phyloP scores from a whole-genome alignment of 2,113 vertebrate species.

The Todiramphus chloris region DNA sequence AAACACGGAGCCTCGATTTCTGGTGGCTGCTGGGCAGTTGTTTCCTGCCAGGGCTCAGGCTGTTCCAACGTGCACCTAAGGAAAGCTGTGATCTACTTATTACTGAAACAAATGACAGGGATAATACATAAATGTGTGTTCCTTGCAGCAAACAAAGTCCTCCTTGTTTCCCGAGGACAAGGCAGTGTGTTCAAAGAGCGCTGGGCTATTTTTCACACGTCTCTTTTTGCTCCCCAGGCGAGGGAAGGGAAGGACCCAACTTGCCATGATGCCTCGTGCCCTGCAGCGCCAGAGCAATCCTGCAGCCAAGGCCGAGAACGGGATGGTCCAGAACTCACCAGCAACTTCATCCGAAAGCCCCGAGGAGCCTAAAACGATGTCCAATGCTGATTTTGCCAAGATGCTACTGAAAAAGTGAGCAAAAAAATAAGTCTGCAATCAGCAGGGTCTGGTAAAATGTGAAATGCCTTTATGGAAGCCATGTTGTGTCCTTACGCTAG shows the following conservation, averaged over 20 bases:
- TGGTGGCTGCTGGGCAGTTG: background rate
- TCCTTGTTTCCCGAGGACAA: background rate
- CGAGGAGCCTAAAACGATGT: slow-evolving; percentile 82
- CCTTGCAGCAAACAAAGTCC: background rate
- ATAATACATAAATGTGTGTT: background rate
- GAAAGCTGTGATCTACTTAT: background rate
- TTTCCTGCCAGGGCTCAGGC: background rate
- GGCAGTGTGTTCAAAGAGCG: too few species aligned
- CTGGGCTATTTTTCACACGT: background rate
- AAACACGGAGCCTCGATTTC: rapidly evolving
- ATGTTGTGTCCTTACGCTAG: slow-evolving; percentile 81
- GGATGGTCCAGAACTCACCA: slow-evolving; percentile 69
- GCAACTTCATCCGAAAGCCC: background rate
- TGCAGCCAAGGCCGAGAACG: slow-evolving; percentile 82
- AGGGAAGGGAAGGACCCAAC: slow-evolving; percentile 92
- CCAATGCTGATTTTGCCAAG: slow-evolving; percentile 95
- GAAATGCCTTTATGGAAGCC: slow-evolving; percentile 79
- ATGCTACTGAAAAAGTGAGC: slow-evolving; percentile 91
- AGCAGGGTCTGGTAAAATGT: slow-evolving; percentile 9
- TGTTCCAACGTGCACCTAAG: background rate
- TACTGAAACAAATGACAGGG: background rate
- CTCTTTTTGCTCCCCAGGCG: slow-evolving; percentile 68
- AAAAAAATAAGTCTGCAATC: background rate
- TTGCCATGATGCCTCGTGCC: slow-evolving; percentile 89
- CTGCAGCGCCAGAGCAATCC: slow-evolving; percentile 80